phyloP scores from a whole-genome alignment of 2,797 vertebrate species.

The Luscinia luscinia region DNA sequence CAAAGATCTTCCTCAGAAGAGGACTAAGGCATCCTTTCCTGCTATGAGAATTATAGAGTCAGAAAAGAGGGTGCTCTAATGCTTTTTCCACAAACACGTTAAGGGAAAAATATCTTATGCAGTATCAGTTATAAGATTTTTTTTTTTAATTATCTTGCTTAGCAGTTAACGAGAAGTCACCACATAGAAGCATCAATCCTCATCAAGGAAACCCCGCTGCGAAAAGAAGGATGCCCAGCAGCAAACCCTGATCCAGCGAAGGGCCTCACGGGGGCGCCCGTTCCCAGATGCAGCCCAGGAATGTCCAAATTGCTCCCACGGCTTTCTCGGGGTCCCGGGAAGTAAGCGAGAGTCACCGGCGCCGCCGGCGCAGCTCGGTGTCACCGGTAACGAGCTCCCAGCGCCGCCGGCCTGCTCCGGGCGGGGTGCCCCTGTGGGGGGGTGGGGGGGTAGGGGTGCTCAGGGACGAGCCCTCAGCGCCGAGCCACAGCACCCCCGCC shows the following conservation, averaged over 20 bases:
- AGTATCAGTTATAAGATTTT: background rate
- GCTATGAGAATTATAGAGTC: background rate
- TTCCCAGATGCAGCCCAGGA: background rate
- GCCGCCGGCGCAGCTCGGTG: accelerated
- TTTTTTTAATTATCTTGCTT: background rate
- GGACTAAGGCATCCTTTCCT: background rate
- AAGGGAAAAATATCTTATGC: background rate
- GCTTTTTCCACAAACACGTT: background rate
- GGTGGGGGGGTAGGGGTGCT: no score
- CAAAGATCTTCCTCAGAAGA: background rate
- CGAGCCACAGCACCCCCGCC: no score
- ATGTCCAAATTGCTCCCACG: background rate
- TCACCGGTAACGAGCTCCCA: no score
- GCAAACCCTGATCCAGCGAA: background rate
- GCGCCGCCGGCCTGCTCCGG: no score
- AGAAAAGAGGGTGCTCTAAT: background rate
- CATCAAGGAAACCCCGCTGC: background rate
- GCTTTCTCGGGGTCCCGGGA: background rate
- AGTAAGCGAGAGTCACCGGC: background rate
- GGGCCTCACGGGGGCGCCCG: background rate
- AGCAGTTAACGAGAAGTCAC: background rate
- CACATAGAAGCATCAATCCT: background rate
- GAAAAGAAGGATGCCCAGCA: background rate
- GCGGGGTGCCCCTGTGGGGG: no score
- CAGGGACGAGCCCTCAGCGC: no score